A percentile compares a stretch with the other conserved stretches of the same genome.
Conservation (phyloP, 2,113 vertebrate species). For the Pollimyrus isidori region DNA sequence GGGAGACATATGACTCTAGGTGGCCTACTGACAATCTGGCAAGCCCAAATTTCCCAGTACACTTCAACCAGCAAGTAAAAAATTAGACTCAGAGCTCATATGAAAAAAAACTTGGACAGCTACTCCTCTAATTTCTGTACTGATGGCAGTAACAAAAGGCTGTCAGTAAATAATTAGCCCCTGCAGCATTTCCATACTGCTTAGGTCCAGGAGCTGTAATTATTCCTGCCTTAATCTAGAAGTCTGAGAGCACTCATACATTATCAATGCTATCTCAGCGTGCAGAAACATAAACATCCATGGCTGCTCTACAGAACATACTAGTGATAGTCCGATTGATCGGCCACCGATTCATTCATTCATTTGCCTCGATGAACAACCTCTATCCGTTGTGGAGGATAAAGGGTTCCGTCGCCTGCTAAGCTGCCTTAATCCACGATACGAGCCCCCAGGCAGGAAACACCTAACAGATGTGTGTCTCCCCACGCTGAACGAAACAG, state of each 20-base stretch:
- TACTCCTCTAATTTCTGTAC: background rate
- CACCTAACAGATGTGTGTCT: too few species aligned
- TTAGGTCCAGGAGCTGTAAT: background rate
- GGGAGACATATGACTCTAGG: background rate
- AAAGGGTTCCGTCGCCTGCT: too few species aligned
- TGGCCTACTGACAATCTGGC: background rate
- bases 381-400: too few species aligned
- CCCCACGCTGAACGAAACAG: too few species aligned
- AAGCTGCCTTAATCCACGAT: too few species aligned
- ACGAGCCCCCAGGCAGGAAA: too few species aligned
- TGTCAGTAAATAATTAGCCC: background rate
- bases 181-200: background rate
- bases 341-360: too few species aligned
- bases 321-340: too few species aligned
- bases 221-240: background rate
- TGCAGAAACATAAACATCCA: background rate
- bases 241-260: background rate
- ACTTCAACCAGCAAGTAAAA: background rate
- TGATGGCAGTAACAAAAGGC: background rate
- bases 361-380: too few species aligned
- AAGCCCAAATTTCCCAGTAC: background rate
- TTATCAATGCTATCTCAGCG: background rate
- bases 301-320: background rate
- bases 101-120: background rate
- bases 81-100: background rate